Conservation (phyloP, 2,888 invertebrate genomes). For the Odontomyia ornata region DNA sequence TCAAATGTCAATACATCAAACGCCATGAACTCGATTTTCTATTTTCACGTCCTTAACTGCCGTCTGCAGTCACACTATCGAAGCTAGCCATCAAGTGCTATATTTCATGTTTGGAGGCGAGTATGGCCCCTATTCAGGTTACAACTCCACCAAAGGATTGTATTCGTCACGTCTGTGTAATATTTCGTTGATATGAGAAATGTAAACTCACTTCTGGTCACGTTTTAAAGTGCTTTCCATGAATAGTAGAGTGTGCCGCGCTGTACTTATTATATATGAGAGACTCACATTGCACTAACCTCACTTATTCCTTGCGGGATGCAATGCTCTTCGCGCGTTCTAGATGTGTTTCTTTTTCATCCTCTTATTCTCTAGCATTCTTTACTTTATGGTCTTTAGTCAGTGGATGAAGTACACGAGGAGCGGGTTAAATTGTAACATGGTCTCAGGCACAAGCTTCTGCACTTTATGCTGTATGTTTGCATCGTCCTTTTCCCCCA, state of each 20-base stretch:
- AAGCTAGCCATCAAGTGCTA: conserved; percentile 6
- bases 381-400: conserved; percentile 27
- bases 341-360: conserved; percentile 6
- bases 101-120: background rate
- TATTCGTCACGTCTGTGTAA: conserved; percentile 48
- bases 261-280: conserved; percentile 37
- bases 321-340: conserved; percentile 18
- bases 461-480: conserved; percentile 24
- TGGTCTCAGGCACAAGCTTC: conserved; percentile 30
- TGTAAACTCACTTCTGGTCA: conserved; percentile 50
- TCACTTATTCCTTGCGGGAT: conserved; percentile 30
- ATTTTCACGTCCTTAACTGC: background rate
- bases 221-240: conserved; percentile 49
- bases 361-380: conserved; percentile 1
- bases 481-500: background rate
- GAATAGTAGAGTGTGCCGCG: conserved; percentile 40
- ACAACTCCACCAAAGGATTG: conserved; percentile 35
- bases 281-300: conserved; percentile 7
- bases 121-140: conserved; percentile 25
- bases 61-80: background rate
- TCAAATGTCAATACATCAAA: conserved; percentile 29
- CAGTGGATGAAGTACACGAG: background rate
- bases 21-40: conserved; percentile 17
- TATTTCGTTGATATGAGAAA: conserved; percentile 48
- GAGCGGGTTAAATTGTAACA: conserved; percentile 25